Evolutionary conservation across 2,113 vertebrate genomes (phyloP).

Genomic region (Platycercus adscitus): DNA sequence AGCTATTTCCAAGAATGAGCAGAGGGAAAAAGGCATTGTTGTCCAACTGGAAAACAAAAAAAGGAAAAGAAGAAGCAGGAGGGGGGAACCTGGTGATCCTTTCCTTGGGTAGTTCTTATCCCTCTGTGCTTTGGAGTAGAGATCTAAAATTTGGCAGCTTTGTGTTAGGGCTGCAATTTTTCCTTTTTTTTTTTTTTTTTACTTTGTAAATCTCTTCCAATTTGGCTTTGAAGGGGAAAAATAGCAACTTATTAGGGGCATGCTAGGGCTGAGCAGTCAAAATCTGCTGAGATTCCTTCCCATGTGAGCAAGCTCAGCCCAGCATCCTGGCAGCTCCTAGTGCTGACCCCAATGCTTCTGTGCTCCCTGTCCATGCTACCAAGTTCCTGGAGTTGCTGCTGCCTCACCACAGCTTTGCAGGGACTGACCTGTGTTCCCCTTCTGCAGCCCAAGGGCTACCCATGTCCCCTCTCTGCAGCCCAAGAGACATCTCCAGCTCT

Average conservation of each 20-base stretch:
- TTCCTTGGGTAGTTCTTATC: slow-evolving; percentile 9
- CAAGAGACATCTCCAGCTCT: not conserved
- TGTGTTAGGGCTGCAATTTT: not conserved
- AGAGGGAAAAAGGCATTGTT: slow-evolving; percentile 33
- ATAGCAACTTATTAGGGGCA: not conserved
- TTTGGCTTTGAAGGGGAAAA: slow-evolving; percentile 60
- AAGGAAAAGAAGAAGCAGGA: slow-evolving; percentile 9
- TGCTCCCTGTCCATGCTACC: not conserved
- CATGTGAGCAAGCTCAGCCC: not conserved
- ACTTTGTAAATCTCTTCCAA: slow-evolving; percentile 23
- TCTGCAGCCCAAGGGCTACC: not conserved
- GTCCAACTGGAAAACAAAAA: slow-evolving; percentile 36
- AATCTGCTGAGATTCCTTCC: slow-evolving; percentile 1
- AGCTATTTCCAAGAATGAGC: slow-evolving; percentile 51
- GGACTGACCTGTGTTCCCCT: accelerated
- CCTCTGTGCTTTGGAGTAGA: not conserved
- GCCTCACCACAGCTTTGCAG: not conserved
- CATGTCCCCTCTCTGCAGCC: accelerated
- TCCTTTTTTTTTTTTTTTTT: not conserved
- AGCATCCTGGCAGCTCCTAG: not conserved
- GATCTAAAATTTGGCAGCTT: slow-evolving; percentile 61
- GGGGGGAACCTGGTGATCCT: slow-evolving; percentile 9
- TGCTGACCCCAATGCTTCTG: not conserved
- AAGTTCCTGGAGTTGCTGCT: not conserved
- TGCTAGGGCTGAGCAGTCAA: not conserved